Evolutionary conservation across 2,888 invertebrate genomes (phyloP), one percentile per base, ranked within the genome.

Genomic region (Cremastinae sp.): DNA sequence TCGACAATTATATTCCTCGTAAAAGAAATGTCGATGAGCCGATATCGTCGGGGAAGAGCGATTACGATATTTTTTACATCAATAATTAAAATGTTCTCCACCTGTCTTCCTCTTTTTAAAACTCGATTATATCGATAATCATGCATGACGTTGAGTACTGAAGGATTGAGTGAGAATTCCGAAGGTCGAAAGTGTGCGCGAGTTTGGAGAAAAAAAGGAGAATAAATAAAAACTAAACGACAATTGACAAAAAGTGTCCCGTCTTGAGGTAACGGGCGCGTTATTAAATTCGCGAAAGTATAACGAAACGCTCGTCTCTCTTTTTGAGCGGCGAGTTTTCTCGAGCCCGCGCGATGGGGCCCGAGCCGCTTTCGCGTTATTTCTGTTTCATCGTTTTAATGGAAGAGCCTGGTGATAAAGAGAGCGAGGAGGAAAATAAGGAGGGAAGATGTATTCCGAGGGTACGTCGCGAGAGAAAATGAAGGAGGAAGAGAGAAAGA

Each of bases 321-420:
- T 41, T n/a, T 49, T 43, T 10, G 28, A 1, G n/a, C 47, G 12
- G 61, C 28, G 22, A 28, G 28, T 28, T 28, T 3, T 28, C 14
- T 41, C 41, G 64, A 10, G 55, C 62, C 20, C 49, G 47, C 37
- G 28, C 10, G 59, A 16, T 16, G 37, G n/a, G 51, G n/a, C 53
- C 56, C n/a, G 49, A 14, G 72, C 69, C 65, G 64, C 76, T 76
- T 76, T 76, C 76, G 76, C 69, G 76, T 76, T 72, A 58, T 69
- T 73, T 69, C 76, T 73, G 53, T 73, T 69, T 22, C 64, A 64
- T 78, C 71, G 74, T 75, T 75, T 78, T 74, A 78, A 78, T 75
- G 74, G 64, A 70, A 66, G 76, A 75, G 59, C 69, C 22, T 51
- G 73, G 69, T 59, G 73, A 76, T 78, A 78, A 78, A 75, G 72